Base-by-base conservation (phyloP, 2,888 invertebrate genomes). In the Drosophila diplacantha region DNA sequence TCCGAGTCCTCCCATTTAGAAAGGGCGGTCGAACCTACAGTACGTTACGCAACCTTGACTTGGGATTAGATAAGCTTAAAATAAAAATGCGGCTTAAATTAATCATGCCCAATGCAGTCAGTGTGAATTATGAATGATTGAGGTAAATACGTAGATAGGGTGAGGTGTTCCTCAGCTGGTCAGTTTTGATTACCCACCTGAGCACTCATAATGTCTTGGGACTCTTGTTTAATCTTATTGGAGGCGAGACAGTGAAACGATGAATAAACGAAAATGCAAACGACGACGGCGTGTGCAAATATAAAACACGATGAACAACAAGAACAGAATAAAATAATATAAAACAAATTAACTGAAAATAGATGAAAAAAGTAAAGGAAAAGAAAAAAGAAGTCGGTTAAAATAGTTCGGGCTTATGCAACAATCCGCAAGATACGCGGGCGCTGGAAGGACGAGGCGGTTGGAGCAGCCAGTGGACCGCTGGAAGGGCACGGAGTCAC, bases 391-490 rank as follows among this genome's bases (percentile, higher is more conserved):
- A 34, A 49, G 32, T 35, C 14, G 41, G 41, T 46, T 35, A 7
- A 56, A 54, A 56, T 51, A 54, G 67, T 65, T 78, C 72, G 70
- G 35, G 69, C 83, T 80, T 80, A 80, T 80, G 79, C 83, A 80
- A 80, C 83, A 83, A 83, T 81, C 83, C 70, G 75, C 72, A 78
- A 69, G 72, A 50, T 53, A 69, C 65, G 63, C 61, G 69, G 81
- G 71, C 64, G 76, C 76, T 79, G 78, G 78, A 79, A 79, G 62
- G 53, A 54, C 41, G 38, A 56, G 51, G 34, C 49, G 51, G 59
- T 57, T 72, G 61, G 78, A 75, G 77, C 81, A 78, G 79, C 77
- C 79, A 77, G 77, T 81, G 81, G 78, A 73, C 81, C 73, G 70
- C 81, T 60, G 59, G 56, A 71, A 70, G 71, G 74, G 62, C 72